phyloP scores from a whole-genome alignment of 64 coral and sea anemone genomes.

The Pachyseris speciosa region DNA sequence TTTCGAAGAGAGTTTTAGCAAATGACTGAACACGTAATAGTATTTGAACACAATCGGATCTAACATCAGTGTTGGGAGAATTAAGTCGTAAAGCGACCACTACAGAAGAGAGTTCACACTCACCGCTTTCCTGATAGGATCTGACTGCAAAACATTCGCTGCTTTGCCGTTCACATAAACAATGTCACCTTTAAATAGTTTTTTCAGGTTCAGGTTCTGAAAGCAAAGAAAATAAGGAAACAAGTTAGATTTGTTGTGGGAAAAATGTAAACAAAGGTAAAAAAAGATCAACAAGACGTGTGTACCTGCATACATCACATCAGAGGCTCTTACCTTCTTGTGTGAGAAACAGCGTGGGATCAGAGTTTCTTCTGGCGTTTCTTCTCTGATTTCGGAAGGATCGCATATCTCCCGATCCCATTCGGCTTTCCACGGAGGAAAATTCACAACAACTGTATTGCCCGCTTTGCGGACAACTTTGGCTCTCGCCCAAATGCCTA shows the following conservation, averaged over 20 bases:
- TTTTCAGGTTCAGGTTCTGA: not conserved
- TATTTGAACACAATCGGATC: too few relatives aligned
- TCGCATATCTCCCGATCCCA: not conserved
- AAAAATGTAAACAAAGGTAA: not conserved
- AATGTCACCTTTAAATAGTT: not conserved
- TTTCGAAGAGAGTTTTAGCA: conserved; percentile 4
- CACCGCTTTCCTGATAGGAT: not conserved
- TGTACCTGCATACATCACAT: too few relatives aligned
- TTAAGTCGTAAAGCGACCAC: too few relatives aligned
- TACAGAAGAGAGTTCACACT: too few relatives aligned
- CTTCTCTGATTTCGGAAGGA: not conserved
- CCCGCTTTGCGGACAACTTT: too few relatives aligned
- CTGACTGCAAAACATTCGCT: not conserved
- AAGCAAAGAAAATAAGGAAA: not conserved
- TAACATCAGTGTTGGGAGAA: too few relatives aligned
- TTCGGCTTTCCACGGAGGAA: not conserved
- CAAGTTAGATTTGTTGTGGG: not conserved
- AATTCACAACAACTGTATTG: not conserved
- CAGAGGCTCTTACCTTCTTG: not conserved
- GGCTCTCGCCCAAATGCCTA: too few relatives aligned
- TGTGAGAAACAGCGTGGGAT: not conserved
- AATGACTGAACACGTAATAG: too few relatives aligned
- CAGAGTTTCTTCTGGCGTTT: not conserved
- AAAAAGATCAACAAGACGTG: too few relatives aligned
- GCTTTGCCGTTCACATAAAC: not conserved